Conservation (phyloP, 2,113 vertebrate species). For the Anolis carolinensis region DNA sequence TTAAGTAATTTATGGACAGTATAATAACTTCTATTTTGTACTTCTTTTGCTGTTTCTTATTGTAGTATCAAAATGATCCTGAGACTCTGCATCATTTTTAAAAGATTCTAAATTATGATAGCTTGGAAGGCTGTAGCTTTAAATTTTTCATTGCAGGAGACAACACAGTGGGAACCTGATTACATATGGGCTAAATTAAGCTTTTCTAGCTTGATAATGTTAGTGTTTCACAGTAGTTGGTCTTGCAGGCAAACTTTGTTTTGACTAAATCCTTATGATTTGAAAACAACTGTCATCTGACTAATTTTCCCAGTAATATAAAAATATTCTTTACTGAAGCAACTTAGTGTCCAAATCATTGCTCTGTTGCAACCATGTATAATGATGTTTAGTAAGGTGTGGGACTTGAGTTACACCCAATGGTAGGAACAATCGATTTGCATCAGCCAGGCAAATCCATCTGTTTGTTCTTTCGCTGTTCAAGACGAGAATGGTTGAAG, state of each 20-base stretch:
- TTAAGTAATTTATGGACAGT: slow-evolving; percentile 31
- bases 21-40: slow-evolving; percentile 23
- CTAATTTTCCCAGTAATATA: not conserved
- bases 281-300: slow-evolving; percentile 16
- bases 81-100: slow-evolving; percentile 8
- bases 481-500: slow-evolving; percentile 50
- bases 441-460: slow-evolving; percentile 33
- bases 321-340: not conserved
- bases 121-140: slow-evolving; percentile 30
- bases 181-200: slow-evolving; percentile 35
- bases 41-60: not conserved
- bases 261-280: not conserved
- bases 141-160: slow-evolving; percentile 47
- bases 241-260: slow-evolving; percentile 34
- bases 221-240: slow-evolving; percentile 32
- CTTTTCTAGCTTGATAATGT: slow-evolving; percentile 43
- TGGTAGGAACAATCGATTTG: slow-evolving; percentile 52
- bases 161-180: slow-evolving; percentile 35
- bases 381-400: slow-evolving; percentile 51
- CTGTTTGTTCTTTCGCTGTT: slow-evolving; percentile 40
- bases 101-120: slow-evolving; percentile 23
- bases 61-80: not conserved
- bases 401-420: slow-evolving; percentile 44
- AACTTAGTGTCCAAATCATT: slow-evolving; percentile 8
- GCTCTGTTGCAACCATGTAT: slow-evolving; percentile 24